These are phyloP conservation scores for Drosophila mimetica DNA, from an alignment of 2,888 invertebrate species.

Conservation along the genomic window DNA sequence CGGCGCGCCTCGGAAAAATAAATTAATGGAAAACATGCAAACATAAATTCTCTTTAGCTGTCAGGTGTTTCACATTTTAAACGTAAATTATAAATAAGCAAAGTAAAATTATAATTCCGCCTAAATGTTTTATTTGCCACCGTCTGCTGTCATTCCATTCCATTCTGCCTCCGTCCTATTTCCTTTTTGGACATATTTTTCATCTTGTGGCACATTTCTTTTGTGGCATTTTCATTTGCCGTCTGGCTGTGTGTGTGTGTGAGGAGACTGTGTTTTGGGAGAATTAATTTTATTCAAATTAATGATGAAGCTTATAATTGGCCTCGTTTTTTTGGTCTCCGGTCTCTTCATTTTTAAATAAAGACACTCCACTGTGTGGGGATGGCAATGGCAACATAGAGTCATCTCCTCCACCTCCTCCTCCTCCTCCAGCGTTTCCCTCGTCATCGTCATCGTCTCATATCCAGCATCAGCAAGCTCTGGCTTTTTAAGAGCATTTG, in stretches of 20 bases:
- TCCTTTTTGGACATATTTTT: slow-evolving; percentile 26
- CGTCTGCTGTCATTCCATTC: slow-evolving; percentile 52
- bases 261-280: slow-evolving; percentile 51
- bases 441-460: slow-evolving; percentile 30
- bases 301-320: slow-evolving; percentile 78
- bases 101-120: slow-evolving; percentile 74
- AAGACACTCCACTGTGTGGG: slow-evolving; percentile 53
- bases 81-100: slow-evolving; percentile 78
- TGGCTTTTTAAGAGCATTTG: slow-evolving; percentile 74
- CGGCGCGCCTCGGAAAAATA: slow-evolving; percentile 67
- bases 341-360: slow-evolving; percentile 33
- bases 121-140: slow-evolving; percentile 78
- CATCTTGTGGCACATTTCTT: slow-evolving; percentile 49
- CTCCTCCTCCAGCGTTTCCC: slow-evolving; percentile 2
- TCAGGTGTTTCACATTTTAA: slow-evolving; percentile 81
- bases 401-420: slow-evolving; percentile 11
- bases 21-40: slow-evolving; percentile 82
- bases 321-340: slow-evolving; percentile 61
- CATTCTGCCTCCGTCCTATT: slow-evolving; percentile 14
- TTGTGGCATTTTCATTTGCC: slow-evolving; percentile 49
- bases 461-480: slow-evolving; percentile 26
- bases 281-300: slow-evolving; percentile 78
- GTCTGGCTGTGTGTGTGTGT: slow-evolving; percentile 20
- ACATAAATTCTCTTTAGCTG: slow-evolving; percentile 82
- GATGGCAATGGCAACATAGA: slow-evolving; percentile 49